Evolutionary conservation across 2,797 vertebrate species (phyloP), one percentile per base, ranked within the genome.

Genomic region (Lepidocolaptes lacrymiger): DNA sequence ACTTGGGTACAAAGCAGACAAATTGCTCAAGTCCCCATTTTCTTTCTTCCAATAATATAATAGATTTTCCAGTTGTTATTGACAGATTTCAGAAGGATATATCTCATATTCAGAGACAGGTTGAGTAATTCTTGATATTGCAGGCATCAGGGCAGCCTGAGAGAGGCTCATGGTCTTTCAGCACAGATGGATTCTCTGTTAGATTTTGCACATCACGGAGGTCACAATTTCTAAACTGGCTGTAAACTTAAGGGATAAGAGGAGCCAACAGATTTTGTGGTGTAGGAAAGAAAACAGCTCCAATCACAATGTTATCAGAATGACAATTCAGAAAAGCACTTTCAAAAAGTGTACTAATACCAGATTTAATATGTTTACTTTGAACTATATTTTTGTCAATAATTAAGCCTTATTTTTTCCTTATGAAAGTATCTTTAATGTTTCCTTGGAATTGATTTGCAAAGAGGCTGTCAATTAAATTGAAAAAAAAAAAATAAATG

Each of bases 161-260:
- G 36, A 58, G 68, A 63, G 9, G 24, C 0, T 2, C 1, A 0
- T 24, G 7, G 7, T 71, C 22, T 85, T 85, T 89, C 44, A 79
- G 39, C 32, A 56, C 23, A 58, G 61, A 6, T 41, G 14, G 24
- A 46, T 61, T 89, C 41, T 67, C 61, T 74, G 21, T 59, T 85
- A 54, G 30, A 36, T 87, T 91, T 85, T 92, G 52, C 28, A n/a
- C 22, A 46, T 74, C 37, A 41, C 22, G 30, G 61, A 93, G 85
- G 17, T 20, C 27, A 28, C 41, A 16, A 2, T 71, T 93, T 80
- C 75, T 82, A 51, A 91, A 51, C 54, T 44, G 43, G 9, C 15
- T 32, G 9, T 52, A 67, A 83, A 68, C 8, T 58, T 48, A 9
- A 19, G 21, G 58, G 17, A 17, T 71, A 16, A 21, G 43, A 51